Conservation (phyloP, 2,113 vertebrate species). For the Microcebus tavaratra region DNA sequence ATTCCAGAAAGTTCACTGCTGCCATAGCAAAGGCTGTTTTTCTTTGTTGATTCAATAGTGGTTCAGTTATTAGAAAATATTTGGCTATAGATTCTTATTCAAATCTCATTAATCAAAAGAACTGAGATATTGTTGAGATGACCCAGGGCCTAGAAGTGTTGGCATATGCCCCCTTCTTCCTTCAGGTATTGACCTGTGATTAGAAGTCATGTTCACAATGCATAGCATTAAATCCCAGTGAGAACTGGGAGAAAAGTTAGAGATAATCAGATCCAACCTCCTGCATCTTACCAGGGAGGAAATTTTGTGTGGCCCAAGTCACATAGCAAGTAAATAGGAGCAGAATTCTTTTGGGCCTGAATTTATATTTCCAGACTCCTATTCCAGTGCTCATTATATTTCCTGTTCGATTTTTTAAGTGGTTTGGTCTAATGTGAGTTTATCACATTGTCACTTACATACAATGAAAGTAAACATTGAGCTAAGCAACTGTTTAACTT, state of each 20-base stretch:
- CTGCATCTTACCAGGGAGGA: not conserved
- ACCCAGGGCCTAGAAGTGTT: slow-evolving; percentile 25
- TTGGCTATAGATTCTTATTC: slow-evolving; percentile 52
- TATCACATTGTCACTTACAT: slow-evolving; percentile 16
- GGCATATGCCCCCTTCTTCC: not conserved
- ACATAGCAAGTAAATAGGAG: not conserved
- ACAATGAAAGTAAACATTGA: not conserved
- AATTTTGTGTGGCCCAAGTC: not conserved
- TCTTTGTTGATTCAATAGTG: slow-evolving; percentile 67
- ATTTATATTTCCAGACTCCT: not conserved
- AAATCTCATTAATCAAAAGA: slow-evolving; percentile 79
- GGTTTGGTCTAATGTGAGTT: not conserved
- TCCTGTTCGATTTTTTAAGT: slow-evolving; percentile 22
- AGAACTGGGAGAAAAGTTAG: not conserved
- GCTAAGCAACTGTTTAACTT: not conserved
- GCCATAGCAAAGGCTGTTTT: slow-evolving; percentile 63
- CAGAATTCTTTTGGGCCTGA: not conserved
- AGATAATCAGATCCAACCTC: not conserved
- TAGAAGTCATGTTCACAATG: slow-evolving; percentile 10
- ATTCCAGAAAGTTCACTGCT: slow-evolving; percentile 56
- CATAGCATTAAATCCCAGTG: slow-evolving; percentile 28
- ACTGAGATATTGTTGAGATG: slow-evolving; percentile 63
- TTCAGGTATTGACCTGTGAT: slow-evolving; percentile 58
- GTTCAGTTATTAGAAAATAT: slow-evolving; percentile 58
- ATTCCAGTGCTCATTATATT: not conserved